These are phyloP conservation scores for Turnix velox DNA, from an alignment of 2,113 vertebrate genomes.

Conservation along the genomic window DNA sequence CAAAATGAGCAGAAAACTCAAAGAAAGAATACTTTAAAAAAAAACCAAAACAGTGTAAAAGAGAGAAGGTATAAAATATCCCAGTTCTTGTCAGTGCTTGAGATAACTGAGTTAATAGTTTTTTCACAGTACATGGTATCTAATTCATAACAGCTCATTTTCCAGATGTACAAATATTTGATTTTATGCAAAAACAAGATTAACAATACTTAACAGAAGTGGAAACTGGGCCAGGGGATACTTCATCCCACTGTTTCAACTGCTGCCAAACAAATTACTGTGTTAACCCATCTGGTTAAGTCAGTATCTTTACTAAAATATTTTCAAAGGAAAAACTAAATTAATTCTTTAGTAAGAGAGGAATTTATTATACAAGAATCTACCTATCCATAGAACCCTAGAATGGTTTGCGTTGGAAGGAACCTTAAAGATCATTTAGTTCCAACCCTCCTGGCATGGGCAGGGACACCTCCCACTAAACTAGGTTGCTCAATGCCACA, in stretches of 20 bases:
- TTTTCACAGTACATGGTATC: neutral
- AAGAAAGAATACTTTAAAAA: neutral
- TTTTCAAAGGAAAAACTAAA: neutral
- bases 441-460: too few species aligned
- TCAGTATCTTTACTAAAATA: neutral
- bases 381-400: too few species aligned
- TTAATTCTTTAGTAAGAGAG: neutral
- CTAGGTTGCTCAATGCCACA: too few species aligned
- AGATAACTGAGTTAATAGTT: neutral
- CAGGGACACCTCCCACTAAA: too few species aligned
- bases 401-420: too few species aligned
- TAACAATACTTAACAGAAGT: neutral
- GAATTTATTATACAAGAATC: neutral
- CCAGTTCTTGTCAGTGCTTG: neutral
- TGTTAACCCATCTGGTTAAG: neutral
- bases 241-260: neutral
- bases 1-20: neutral
- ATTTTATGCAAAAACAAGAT: neutral
- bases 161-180: neutral
- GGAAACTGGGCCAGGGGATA: neutral
- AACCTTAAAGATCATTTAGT: too few species aligned
- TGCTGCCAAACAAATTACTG: neutral
- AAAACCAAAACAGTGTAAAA: neutral
- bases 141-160: neutral
- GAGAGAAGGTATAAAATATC: neutral